phyloP scores from a whole-genome alignment of 1,140 invertebrate genomes.

The Drosophila malerkotliana region DNA sequence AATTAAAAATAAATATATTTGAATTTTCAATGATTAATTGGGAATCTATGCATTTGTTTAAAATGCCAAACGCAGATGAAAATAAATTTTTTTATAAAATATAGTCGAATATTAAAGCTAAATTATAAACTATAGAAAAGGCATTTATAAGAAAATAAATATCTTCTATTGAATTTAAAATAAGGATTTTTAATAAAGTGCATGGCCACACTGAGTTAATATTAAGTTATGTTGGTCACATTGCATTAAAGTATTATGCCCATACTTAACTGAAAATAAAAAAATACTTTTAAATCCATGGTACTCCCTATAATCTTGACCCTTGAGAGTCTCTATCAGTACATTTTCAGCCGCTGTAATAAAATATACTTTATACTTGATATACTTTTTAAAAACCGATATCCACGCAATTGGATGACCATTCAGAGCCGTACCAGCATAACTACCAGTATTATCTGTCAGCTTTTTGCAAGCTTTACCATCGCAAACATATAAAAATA shows the following conservation, averaged over 20 bases:
- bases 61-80: too few species aligned
- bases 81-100: too few species aligned
- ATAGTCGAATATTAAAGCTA: too few species aligned
- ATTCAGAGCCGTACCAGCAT: not conserved
- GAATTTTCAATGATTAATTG: too few species aligned
- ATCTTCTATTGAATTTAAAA: not conserved
- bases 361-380: not conserved
- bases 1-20: not conserved
- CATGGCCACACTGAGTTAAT: not conserved
- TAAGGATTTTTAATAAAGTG: not conserved
- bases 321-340: not conserved
- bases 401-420: not conserved
- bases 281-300: too few species aligned
- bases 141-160: too few species aligned
- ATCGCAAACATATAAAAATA: slow-evolving; percentile 9
- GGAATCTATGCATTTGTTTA: too few species aligned
- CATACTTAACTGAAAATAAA: too few species aligned
- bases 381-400: not conserved
- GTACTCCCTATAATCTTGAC: too few species aligned
- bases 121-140: too few species aligned
- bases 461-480: slow-evolving; percentile 5
- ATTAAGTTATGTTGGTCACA: not conserved
- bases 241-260: not conserved
- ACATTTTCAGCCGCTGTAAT: not conserved
- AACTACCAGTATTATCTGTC: not conserved